Evolutionary conservation across 92 coral and sea anemone genomes (phyloP), one percentile per base, ranked within the genome.

Genomic region (Isaurus tuberculatus): DNA sequence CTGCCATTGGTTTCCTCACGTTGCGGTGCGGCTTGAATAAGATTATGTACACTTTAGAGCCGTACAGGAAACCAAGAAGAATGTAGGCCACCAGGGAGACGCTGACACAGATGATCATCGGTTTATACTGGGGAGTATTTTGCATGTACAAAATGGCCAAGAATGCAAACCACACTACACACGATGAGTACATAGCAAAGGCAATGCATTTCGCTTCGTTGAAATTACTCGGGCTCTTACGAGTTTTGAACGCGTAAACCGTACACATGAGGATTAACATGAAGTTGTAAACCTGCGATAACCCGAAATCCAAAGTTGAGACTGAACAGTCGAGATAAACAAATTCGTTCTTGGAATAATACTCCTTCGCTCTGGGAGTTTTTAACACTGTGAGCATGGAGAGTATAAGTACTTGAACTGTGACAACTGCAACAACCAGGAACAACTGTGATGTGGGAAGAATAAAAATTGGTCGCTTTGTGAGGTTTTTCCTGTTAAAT

Each of bases 181-280:
- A 96, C 27, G 99, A 92, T 61, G 97, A 89, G 86, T 96, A 96
- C 99, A 96, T 96, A 2, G 99, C 99, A 60, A 96, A 96, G 14
- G 99, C 99, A 51, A 96, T 94, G 67, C 91, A 91, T 79, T 96
- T 96, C 17, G 98, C 99, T 75, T 96, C 99, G 91, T 96, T 96
- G 86, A 96, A 96, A 79, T 96, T 96, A 81, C 94, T 96, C 25
- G 99, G 99, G 70, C 93, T 94, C 31, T 94, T 94, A 7, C 99
- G 92, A 0, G 99, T 96, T 72, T 96, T 96, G 86, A 96, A 96
- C 15, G 99, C 99, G 87, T 96, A 96, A 28, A 94, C 80, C 10
- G 99, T 96, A 64, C 99, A 96, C 84, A 96, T 88, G 86, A 88
- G 73, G 36, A 96, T 96, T 78, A 96, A 81, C 15, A 94, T 88